These are phyloP conservation scores for Drymonia ruficornis DNA, from an alignment of 2,888 invertebrate genomes.

Conservation along the genomic window DNA sequence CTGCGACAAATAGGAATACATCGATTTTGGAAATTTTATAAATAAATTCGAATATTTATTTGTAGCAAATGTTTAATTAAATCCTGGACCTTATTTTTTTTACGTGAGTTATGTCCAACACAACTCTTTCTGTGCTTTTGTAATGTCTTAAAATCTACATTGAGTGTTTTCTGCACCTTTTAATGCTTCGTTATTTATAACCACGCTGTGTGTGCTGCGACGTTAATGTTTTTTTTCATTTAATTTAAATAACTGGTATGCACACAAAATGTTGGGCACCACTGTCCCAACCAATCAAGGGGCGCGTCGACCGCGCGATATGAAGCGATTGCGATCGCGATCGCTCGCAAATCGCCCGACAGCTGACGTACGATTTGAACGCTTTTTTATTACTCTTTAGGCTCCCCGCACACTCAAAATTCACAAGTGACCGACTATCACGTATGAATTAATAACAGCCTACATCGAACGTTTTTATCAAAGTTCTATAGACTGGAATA, in stretches of 20 bases:
- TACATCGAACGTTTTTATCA: background rate
- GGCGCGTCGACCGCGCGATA: conserved; percentile 25
- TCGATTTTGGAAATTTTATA: no score
- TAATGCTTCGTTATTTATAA: no score
- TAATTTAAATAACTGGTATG: background rate
- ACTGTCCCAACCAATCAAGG: conserved; percentile 25
- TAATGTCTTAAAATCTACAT: no score
- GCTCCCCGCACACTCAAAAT: background rate
- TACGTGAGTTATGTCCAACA: no score
- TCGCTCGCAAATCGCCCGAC: conserved; percentile 36
- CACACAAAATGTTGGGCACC: conserved; percentile 17
- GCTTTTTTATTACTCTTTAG: conserved; percentile 5
- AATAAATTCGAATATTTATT: no score
- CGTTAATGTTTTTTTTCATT: background rate
- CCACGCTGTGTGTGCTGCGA: no score
- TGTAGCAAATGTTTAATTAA: no score
- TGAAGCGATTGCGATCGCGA: conserved; percentile 18
- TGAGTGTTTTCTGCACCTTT: no score
- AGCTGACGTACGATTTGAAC: conserved; percentile 30
- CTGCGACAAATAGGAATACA: no score
- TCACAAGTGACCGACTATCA: background rate
- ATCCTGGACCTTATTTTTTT: no score
- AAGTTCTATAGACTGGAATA: background rate
- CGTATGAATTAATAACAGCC: background rate
- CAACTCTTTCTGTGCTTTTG: no score